These are phyloP conservation scores for Ageneiosus marmoratus DNA, from an alignment of 2,113 vertebrate species.

Conservation along the genomic window DNA sequence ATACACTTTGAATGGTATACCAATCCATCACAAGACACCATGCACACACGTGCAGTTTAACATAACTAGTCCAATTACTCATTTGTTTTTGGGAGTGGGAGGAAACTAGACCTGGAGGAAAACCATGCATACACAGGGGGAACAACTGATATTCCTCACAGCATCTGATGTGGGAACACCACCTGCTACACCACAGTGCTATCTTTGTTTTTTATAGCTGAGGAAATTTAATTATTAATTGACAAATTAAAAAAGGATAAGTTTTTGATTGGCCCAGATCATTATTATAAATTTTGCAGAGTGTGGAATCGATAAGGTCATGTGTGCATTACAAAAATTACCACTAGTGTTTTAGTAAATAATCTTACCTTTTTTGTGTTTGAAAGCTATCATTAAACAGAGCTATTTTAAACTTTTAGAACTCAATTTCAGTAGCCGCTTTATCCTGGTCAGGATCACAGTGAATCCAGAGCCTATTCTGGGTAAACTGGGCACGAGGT, in stretches of 20 bases:
- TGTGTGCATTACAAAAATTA: not conserved
- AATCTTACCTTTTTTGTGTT: not conserved
- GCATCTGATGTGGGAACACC: too few species aligned
- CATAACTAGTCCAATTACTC: not conserved
- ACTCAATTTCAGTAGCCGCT: not conserved
- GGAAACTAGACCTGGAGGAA: not conserved
- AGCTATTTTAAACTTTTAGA: not conserved
- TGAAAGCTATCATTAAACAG: not conserved
- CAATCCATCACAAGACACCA: not conserved
- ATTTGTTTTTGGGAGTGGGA: not conserved
- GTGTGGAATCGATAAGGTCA: not conserved
- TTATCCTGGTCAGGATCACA: not conserved
- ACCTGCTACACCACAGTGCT: not conserved
- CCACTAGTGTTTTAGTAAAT: not conserved
- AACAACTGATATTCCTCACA: not conserved
- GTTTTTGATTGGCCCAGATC: not conserved
- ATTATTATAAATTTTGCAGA: not conserved
- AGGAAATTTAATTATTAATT: not conserved
- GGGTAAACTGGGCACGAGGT: not conserved
- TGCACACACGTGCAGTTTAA: not conserved
- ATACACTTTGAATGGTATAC: not conserved
- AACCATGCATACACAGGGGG: not conserved
- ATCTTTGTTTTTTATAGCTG: not conserved
- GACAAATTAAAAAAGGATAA: not conserved
- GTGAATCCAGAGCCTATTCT: not conserved